Conservation (phyloP, 2,797 vertebrate genomes). For the Enteromius radiatus region DNA sequence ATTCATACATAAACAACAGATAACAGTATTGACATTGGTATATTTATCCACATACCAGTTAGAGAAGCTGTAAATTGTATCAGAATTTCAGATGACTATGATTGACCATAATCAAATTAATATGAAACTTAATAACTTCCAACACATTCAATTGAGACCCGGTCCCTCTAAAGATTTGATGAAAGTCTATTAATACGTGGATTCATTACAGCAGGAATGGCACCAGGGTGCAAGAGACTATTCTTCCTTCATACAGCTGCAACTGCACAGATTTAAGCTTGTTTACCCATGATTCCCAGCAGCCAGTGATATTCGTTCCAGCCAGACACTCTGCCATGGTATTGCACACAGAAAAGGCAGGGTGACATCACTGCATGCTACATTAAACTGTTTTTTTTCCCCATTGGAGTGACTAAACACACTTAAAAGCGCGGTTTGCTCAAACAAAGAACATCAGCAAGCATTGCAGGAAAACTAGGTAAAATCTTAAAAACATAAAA, state of each 20-base stretch:
- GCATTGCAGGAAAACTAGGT: background rate
- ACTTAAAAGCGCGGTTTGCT: constrained; percentile 10
- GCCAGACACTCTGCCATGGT: background rate
- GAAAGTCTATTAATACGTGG: background rate
- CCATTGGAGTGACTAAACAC: background rate
- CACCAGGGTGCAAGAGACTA: background rate
- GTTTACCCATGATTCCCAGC: background rate
- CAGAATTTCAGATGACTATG: background rate
- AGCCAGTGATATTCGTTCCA: constrained; percentile 1
- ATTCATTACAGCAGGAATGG: constrained; percentile 22
- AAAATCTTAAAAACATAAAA: background rate
- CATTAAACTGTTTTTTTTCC: background rate
- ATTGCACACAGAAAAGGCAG: constrained; percentile 3
- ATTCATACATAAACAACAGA: background rate
- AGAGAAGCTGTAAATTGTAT: background rate
- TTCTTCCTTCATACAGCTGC: constrained; percentile 5
- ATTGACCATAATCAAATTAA: constrained; percentile 12
- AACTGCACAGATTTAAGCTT: constrained; percentile 11
- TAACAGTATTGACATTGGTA: background rate
- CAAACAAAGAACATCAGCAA: background rate
- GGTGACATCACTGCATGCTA: constrained; percentile 3
- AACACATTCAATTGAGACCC: background rate
- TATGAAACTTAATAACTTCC: background rate
- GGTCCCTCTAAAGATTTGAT: background rate
- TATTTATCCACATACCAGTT: background rate